Evolutionary conservation across 2,888 invertebrate species (phyloP).

Genomic region (Neoscelio sp.): DNA sequence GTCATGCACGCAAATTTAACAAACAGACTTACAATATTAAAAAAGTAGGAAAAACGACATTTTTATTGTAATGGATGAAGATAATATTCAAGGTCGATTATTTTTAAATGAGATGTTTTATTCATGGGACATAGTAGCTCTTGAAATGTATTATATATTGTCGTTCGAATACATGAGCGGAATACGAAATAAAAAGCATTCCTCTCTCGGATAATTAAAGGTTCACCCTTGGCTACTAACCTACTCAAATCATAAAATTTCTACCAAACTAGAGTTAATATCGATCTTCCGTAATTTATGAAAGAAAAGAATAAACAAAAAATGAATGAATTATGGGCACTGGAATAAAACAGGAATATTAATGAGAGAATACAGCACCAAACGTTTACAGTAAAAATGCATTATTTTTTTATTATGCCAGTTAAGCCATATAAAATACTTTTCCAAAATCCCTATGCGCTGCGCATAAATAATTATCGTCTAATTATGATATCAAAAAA

Average conservation of each 20-base stretch:
- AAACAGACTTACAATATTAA: not conserved
- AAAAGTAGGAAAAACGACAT: not conserved
- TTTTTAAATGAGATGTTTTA: not conserved
- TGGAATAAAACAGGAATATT: constrained; percentile 45
- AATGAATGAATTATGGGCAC: constrained; percentile 49
- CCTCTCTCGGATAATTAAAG: not conserved
- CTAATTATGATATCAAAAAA: too few species aligned
- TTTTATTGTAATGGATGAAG: too few species aligned
- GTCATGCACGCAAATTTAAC: too few species aligned
- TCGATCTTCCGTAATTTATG: constrained; percentile 50
- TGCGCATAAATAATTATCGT: too few species aligned
- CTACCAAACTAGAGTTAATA: constrained; percentile 21
- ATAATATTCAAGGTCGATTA: not conserved
- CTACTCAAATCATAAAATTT: constrained; percentile 28
- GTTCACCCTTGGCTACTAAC: constrained; percentile 11
- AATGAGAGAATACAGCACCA: constrained; percentile 40
- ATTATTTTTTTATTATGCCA: too few species aligned
- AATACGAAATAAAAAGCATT: not conserved
- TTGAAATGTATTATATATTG: not conserved
- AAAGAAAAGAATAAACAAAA: constrained; percentile 54
- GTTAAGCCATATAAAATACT: too few species aligned
- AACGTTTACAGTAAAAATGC: constrained; percentile 47
- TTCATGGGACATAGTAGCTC: not conserved
- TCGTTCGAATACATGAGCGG: not conserved
- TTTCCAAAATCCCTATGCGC: too few species aligned